These are phyloP conservation scores for Nycteola revayana DNA, from an alignment of 2,888 invertebrate genomes.

Conservation along the genomic window DNA sequence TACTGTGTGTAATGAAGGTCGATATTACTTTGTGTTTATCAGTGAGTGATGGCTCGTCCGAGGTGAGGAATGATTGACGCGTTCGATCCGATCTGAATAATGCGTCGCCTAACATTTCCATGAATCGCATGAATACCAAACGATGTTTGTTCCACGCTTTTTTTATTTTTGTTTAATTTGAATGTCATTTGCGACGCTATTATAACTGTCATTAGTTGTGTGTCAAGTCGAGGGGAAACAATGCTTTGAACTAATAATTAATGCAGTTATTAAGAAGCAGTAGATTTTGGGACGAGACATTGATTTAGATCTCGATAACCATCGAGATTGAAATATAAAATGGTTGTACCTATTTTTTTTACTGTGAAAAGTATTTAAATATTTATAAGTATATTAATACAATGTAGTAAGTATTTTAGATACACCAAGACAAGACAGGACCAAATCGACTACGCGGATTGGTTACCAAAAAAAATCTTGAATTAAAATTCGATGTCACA, in stretches of 20 bases:
- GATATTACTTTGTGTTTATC: conserved; percentile 14
- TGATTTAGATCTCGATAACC: too few species aligned
- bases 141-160: conserved; percentile 39
- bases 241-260: not conserved
- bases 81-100: conserved; percentile 50
- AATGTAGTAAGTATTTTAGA: too few species aligned
- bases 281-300: too few species aligned
- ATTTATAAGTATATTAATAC: too few species aligned
- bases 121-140: conserved; percentile 63
- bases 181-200: conserved; percentile 30
- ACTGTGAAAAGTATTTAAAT: too few species aligned
- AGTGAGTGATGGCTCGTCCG: conserved; percentile 25
- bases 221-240: conserved; percentile 21
- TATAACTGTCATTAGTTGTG: conserved; percentile 37
- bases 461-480: too few species aligned
- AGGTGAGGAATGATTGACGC: conserved; percentile 58
- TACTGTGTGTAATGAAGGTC: conserved; percentile 24
- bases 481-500: too few species aligned
- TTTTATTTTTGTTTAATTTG: conserved; percentile 29
- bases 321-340: not conserved
- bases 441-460: too few species aligned
- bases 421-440: too few species aligned
- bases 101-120: conserved; percentile 45
- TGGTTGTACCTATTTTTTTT: too few species aligned
- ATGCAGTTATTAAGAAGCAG: too few species aligned